Evolutionary conservation across 2,888 invertebrate genomes (phyloP).

Genomic region (Eupithecia subumbrata): DNA sequence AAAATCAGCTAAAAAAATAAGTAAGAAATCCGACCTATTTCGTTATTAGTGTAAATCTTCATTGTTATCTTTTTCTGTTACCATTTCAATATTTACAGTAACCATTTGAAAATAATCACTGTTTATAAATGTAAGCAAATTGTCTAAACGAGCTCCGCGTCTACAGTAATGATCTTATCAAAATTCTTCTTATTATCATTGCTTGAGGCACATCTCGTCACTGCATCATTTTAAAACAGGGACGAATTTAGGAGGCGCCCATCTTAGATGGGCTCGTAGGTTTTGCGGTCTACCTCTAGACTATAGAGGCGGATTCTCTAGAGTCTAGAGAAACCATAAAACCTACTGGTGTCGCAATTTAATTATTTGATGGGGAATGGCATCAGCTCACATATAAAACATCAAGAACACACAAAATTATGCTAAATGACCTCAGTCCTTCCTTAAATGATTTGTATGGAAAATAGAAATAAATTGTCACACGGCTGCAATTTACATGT

Average conservation of each 20-base stretch:
- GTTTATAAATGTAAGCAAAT: slow-evolving; percentile 21
- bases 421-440: neutral
- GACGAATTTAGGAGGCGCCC: neutral
- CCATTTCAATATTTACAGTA: neutral
- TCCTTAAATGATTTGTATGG: neutral
- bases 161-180: slow-evolving; percentile 26
- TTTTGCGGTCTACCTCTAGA: too few species aligned
- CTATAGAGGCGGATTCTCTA: too few species aligned
- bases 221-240: slow-evolving; percentile 33
- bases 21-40: neutral
- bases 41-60: neutral
- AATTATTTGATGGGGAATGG: neutral
- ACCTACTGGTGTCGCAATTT: too few species aligned
- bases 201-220: slow-evolving; percentile 33
- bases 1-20: neutral
- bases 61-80: neutral
- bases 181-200: slow-evolving; percentile 29
- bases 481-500: too few species aligned
- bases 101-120: neutral
- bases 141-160: slow-evolving; percentile 16
- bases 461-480: too few species aligned
- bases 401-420: too few species aligned
- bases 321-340: too few species aligned
- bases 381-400: neutral
- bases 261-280: neutral